These are phyloP conservation scores for Drosophila tani DNA, from an alignment of 1,140 invertebrate genomes.

Conservation along the genomic window DNA sequence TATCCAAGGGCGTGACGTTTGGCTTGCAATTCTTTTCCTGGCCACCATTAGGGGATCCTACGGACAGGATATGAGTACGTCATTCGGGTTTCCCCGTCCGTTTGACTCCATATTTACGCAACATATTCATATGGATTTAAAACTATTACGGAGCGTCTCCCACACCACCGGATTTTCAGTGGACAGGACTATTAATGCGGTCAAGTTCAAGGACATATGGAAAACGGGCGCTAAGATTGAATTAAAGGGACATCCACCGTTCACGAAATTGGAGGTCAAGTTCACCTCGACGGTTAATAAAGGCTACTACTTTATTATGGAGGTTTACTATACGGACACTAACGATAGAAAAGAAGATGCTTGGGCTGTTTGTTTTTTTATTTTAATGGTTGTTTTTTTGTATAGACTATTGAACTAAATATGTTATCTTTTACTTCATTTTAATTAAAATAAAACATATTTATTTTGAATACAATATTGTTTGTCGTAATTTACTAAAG, in stretches of 20 bases:
- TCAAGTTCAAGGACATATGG: slow-evolving; percentile 1
- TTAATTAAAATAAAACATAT: not conserved
- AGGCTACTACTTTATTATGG: not conserved
- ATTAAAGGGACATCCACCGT: not conserved
- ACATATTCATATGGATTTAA: not conserved
- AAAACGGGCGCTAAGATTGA: not conserved
- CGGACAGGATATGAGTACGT: not conserved
- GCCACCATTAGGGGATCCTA: not conserved
- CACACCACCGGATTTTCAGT: not conserved
- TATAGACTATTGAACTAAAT: not conserved
- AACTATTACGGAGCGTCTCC: not conserved
- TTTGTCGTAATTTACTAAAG: not conserved
- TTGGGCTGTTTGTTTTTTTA: too few species aligned
- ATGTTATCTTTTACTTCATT: not conserved
- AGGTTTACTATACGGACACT: not conserved
- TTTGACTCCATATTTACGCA: not conserved
- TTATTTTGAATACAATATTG: not conserved
- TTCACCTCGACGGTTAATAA: not conserved
- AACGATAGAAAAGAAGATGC: too few species aligned
- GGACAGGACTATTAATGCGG: not conserved
- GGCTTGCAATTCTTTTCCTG: not conserved
- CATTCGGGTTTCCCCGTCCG: not conserved
- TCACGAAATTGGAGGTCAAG: not conserved
- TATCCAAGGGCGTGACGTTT: too few species aligned
- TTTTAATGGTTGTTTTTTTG: not conserved